Conservation (phyloP, 2,797 vertebrate species). For the Acanthiza pusilla region DNA sequence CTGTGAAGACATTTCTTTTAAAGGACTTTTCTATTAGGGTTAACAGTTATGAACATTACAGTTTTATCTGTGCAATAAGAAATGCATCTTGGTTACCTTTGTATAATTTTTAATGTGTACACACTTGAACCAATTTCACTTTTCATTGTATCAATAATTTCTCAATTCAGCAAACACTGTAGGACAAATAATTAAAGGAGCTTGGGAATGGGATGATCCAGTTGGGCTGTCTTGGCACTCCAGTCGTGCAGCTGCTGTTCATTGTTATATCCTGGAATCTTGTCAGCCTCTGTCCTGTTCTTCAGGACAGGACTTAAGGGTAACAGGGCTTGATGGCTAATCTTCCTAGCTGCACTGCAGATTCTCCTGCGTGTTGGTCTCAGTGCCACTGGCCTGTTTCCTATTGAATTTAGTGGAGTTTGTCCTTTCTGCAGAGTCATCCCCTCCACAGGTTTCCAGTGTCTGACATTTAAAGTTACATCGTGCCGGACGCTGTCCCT, state of each 20-base stretch:
- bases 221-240: background rate
- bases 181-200: background rate
- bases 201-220: background rate
- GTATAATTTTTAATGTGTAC: background rate
- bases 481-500: background rate
- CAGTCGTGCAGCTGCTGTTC: background rate
- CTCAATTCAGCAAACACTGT: background rate
- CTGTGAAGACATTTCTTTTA: background rate
- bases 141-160: background rate
- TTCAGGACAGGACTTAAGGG: background rate
- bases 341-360: background rate
- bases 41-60: background rate
- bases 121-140: background rate
- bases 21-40: background rate
- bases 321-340: background rate
- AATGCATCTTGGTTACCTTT: background rate
- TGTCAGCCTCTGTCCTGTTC: background rate
- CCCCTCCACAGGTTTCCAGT: background rate
- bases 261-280: background rate
- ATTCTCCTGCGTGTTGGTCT: background rate
- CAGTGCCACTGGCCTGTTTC: background rate
- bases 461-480: background rate
- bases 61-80: background rate
- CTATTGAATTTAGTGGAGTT: background rate
- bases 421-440: background rate